Conservation (phyloP, 2,113 vertebrate species). For the Megaceryle torquata region DNA sequence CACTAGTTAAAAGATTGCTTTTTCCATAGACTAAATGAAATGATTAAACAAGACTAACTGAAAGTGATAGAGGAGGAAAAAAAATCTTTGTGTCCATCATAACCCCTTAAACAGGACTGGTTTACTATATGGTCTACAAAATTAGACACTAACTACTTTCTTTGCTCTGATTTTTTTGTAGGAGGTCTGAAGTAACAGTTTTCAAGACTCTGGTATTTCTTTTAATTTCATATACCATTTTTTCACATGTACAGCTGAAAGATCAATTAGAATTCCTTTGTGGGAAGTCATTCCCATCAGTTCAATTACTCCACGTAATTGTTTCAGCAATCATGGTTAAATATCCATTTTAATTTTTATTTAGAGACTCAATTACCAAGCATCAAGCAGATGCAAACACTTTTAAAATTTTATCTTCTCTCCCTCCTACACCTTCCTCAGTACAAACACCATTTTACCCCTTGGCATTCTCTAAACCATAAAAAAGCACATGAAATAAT, state of each 20-base stretch:
- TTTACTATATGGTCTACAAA: neutral
- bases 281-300: neutral
- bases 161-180: neutral
- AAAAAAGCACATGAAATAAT: neutral
- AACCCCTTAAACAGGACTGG: neutral
- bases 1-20: neutral
- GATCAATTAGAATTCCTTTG: constrained; percentile 6
- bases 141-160: neutral
- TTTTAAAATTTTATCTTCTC: neutral
- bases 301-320: constrained; percentile 8
- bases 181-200: neutral
- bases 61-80: neutral
- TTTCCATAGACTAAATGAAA: neutral
- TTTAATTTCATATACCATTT: neutral
- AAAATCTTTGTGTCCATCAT: neutral
- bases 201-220: neutral
- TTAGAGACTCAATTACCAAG: constrained; percentile 29
- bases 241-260: neutral
- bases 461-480: neutral
- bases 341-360: constrained; percentile 39
- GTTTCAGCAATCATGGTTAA: constrained; percentile 36
- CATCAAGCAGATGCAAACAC: constrained; percentile 13
- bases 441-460: neutral
- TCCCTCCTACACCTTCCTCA: neutral
- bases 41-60: neutral